These are phyloP conservation scores for Meriones psammophilus DNA, from an alignment of 2,797 vertebrate species.

Conservation along the genomic window DNA sequence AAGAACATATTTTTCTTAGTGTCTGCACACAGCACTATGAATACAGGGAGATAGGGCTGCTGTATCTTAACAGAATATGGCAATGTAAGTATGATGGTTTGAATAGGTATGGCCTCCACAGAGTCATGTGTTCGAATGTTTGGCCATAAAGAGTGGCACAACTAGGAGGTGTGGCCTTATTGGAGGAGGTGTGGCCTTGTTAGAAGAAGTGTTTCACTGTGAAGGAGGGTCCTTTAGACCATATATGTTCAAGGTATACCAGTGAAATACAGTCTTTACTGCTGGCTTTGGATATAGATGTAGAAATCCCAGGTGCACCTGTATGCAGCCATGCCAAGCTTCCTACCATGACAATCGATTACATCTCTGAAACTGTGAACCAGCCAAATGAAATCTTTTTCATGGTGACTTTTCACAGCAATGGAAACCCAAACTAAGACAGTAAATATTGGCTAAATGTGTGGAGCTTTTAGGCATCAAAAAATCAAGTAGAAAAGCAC, in stretches of 20 bases:
- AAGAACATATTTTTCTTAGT: not conserved
- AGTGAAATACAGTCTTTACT: too few species aligned
- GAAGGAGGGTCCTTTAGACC: too few species aligned
- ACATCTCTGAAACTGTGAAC: not conserved
- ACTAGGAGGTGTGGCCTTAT: not conserved
- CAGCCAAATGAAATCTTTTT: not conserved
- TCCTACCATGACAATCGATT: too few species aligned
- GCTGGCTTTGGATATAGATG: too few species aligned
- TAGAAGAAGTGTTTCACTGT: too few species aligned
- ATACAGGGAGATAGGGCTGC: not conserved
- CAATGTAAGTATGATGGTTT: not conserved
- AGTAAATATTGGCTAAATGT: not conserved
- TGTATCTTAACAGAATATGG: not conserved
- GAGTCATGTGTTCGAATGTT: not conserved
- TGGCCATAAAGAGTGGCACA: not conserved
- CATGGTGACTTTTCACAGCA: not conserved
- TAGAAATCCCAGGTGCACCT: too few species aligned
- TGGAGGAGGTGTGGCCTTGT: too few species aligned
- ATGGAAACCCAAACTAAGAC: not conserved
- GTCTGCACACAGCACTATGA: not conserved
- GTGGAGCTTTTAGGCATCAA: not conserved
- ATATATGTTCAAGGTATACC: too few species aligned
- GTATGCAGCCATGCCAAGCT: too few species aligned
- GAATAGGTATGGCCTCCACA: not conserved
- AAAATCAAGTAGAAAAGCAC: not conserved